phyloP scores from a whole-genome alignment of 1,140 invertebrate genomes.

The Samia ricini region DNA sequence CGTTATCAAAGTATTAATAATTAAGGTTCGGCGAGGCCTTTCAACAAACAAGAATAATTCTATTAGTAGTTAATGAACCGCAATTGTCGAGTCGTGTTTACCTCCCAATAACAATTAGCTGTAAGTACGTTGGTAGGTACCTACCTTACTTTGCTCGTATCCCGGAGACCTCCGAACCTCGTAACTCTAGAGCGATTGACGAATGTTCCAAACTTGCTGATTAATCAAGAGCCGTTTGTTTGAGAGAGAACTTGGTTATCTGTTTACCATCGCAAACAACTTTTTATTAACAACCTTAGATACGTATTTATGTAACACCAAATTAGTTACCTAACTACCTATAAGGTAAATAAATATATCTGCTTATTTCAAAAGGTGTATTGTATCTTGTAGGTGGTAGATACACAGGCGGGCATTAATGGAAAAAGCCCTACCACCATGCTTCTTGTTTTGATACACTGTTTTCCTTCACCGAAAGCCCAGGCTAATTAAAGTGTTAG shows the following conservation, averaged over 20 bases:
- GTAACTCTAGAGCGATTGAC: background rate
- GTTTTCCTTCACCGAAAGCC: too few species aligned
- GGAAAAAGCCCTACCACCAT: too few species aligned
- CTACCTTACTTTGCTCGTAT: background rate
- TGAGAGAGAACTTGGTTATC: background rate
- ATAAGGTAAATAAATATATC: too few species aligned
- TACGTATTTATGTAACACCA: too few species aligned
- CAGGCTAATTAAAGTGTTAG: too few species aligned
- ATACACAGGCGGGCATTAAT: too few species aligned
- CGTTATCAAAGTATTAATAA: slow-evolving; percentile 5
- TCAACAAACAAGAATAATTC: slow-evolving; percentile 17
- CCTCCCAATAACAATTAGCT: slow-evolving; percentile 22
- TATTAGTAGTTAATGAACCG: slow-evolving; percentile 11
- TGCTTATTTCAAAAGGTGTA: too few species aligned
- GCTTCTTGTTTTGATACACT: too few species aligned
- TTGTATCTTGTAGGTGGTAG: too few species aligned
- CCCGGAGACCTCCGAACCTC: background rate
- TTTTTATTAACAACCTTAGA: background rate
- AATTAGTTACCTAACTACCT: too few species aligned
- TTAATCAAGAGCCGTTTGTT: slow-evolving; percentile 5
- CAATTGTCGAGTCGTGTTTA: slow-evolving; percentile 9
- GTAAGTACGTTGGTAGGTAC: too few species aligned
- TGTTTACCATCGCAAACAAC: background rate
- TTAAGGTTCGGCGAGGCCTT: background rate
- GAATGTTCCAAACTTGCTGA: background rate